A percentile compares a stretch with the other conserved stretches of the same genome.
These are phyloP conservation scores for Helicoverpa armigera DNA, from an alignment of 1,140 invertebrate genomes.

Conservation along the genomic window DNA sequence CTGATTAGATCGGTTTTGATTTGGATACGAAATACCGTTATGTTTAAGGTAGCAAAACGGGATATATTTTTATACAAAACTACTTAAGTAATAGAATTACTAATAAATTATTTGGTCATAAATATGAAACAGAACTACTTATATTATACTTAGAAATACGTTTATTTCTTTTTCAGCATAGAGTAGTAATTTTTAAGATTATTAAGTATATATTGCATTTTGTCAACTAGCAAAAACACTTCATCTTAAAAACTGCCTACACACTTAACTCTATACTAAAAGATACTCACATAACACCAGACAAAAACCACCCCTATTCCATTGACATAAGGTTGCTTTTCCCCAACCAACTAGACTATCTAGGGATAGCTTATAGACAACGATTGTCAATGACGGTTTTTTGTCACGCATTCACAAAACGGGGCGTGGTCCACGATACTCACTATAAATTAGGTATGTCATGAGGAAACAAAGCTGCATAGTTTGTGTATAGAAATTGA, in stretches of 20 bases:
- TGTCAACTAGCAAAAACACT: too few species aligned
- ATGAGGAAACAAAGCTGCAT: constrained; percentile 53
- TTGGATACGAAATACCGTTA: neutral
- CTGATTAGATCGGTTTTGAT: neutral
- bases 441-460: constrained; percentile 79
- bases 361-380: neutral
- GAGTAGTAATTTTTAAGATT: too few species aligned
- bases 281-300: too few species aligned
- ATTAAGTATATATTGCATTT: too few species aligned
- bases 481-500: neutral
- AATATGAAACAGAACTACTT: too few species aligned
- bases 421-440: constrained; percentile 73
- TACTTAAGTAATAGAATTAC: neutral
- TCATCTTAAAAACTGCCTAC: too few species aligned
- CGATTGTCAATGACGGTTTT: constrained; percentile 64
- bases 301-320: too few species aligned
- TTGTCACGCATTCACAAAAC: constrained; percentile 54
- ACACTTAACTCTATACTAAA: too few species aligned
- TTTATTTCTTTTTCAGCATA: too few species aligned
- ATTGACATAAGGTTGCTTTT: neutral
- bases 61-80: neutral
- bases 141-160: too few species aligned
- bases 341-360: neutral
- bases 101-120: too few species aligned
- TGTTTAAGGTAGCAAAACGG: neutral